phyloP scores from a whole-genome alignment of 2,113 vertebrate genomes.

The Sinocyclocheilus rhinocerous region DNA sequence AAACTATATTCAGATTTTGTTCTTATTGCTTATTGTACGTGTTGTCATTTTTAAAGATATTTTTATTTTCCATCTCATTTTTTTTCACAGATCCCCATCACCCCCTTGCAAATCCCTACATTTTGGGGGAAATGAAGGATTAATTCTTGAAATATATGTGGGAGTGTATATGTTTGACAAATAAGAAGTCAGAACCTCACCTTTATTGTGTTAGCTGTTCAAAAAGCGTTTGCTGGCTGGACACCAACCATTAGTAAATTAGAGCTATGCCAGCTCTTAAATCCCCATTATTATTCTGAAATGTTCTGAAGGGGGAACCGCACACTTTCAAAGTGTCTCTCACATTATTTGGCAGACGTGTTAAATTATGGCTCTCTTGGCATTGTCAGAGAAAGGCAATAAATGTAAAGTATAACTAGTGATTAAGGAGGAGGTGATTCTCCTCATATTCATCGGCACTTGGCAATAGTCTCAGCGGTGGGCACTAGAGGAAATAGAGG shows the following conservation, averaged over 20 bases:
- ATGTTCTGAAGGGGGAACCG: slow-evolving; percentile 41
- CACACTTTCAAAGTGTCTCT: slow-evolving; percentile 59
- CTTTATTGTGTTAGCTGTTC: no score
- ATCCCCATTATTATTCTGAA: slow-evolving; percentile 62
- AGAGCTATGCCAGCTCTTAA: slow-evolving; percentile 55
- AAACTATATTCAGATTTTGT: no score
- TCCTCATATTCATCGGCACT: slow-evolving; percentile 62
- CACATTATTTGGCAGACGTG: slow-evolving; percentile 51
- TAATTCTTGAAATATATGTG: no score
- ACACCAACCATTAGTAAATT: slow-evolving; percentile 54
- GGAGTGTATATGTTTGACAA: no score
- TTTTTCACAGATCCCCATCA: neutral
- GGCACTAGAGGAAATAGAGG: slow-evolving; percentile 58
- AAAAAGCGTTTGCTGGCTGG: slow-evolving; percentile 37
- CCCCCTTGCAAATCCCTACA: neutral
- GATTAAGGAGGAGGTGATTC: slow-evolving; percentile 63
- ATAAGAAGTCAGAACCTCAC: no score
- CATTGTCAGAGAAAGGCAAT: slow-evolving; percentile 49
- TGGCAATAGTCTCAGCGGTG: slow-evolving; percentile 44
- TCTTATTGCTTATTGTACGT: no score
- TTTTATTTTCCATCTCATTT: neutral
- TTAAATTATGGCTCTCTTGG: slow-evolving; percentile 55
- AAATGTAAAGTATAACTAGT: slow-evolving; percentile 64
- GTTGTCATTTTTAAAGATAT: neutral
- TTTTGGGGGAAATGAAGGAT: no score